Evolutionary conservation across 2,888 invertebrate species (phyloP).

Genomic region (Sinohyriopsis cumingii): DNA sequence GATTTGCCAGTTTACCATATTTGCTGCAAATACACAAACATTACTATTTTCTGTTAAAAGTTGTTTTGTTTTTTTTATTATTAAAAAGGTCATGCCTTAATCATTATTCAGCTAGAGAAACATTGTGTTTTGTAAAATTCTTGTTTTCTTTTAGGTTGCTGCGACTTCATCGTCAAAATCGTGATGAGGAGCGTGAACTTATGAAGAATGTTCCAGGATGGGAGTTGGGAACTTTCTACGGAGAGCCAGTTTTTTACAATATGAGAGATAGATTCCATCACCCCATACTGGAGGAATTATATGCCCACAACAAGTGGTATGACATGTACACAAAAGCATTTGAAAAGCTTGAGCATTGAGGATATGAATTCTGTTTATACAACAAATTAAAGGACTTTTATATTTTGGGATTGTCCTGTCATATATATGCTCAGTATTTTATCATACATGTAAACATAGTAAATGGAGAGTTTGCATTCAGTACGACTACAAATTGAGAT

Average conservation of each 20-base stretch:
- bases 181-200: constrained; percentile 87
- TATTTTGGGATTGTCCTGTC: no score
- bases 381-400: no score
- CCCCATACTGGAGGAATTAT: constrained; percentile 82
- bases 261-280: constrained; percentile 79
- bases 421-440: no score
- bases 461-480: no score
- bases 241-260: constrained; percentile 86
- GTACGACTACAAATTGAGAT: no score
- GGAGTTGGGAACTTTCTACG: constrained; percentile 92
- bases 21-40: no score
- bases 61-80: not conserved
- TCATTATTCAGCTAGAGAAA: no score
- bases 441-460: no score
- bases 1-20: no score
- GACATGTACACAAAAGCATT: not conserved
- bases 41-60: not conserved
- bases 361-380: no score
- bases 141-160: constrained; percentile 74
- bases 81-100: no score
- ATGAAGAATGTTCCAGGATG: constrained; percentile 94
- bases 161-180: constrained; percentile 84
- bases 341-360: constrained; percentile 3
- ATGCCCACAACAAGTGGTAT: constrained; percentile 70
- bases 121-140: not conserved